Evolutionary conservation across 2,888 invertebrate species (phyloP), one percentile per base, ranked within the genome.

Genomic region (Euplexia lucipara): DNA sequence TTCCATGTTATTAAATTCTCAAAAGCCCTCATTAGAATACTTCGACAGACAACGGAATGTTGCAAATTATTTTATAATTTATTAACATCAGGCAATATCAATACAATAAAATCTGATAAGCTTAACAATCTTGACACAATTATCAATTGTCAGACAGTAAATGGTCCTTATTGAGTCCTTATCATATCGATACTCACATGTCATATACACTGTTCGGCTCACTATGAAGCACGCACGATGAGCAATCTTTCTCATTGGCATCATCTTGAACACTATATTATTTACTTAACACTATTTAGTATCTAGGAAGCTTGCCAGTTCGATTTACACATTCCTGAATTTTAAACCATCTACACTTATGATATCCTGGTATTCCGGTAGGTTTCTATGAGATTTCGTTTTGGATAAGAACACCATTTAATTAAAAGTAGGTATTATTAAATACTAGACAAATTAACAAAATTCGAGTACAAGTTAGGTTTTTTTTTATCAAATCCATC

Each of bases 191-290:
- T 83, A 94, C 95, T 95, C 83, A 95, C 95, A 95, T 74, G 95
- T 95, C 90, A 95, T 88, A 77, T 95, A 95, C 30, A 95, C 83
- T 16, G 93, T 91, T 57, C 92, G 87, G 83, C 94, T 95, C n/a
- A 93, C 76, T 71, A 94, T 71, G 79, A 94, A 95, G 76, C 92
- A 92, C 7, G 92, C 85, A 5, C 93, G 90, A 67, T 95, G 93
- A 1, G 86, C 87, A 9, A 95, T 79, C 75, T 95, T 94, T n/a
- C 90, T 87, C 41, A 91, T 66, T 35, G 91, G 90, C 53, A 90
- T 75, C 92, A 94, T 94, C 84, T 79, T 85, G n/a, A 45, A 45
- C 37, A 67, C 57, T 60, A 44, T 59, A 75, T 59, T 41, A 48
- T 34, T 39, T 54, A 37, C 47, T 56, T 58, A 54, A 12, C 44